phyloP scores from a whole-genome alignment of 2,113 vertebrate species.

The Phaethornis superciliosus region DNA sequence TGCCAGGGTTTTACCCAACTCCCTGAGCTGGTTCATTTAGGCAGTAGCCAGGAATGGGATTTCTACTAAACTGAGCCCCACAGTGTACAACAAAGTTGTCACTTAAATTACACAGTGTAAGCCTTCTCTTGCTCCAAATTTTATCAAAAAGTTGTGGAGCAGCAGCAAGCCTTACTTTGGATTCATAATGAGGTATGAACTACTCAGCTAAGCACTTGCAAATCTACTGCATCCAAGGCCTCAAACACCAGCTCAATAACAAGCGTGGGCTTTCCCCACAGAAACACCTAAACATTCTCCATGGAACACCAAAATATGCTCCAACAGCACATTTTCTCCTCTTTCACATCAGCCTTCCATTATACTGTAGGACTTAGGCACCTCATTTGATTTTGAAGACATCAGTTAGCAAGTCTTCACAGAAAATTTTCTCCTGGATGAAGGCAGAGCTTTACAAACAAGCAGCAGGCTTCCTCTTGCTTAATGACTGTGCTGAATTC shows the following conservation, averaged over 20 bases:
- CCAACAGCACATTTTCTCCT: not conserved
- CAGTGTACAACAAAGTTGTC: not conserved
- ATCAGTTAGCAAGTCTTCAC: not conserved
- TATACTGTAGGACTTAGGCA: not conserved
- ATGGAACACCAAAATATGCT: not conserved
- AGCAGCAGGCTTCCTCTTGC: not conserved
- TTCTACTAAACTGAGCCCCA: not conserved
- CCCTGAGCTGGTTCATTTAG: not conserved
- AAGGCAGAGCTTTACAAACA: not conserved
- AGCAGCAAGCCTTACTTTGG: not conserved
- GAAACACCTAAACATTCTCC: not conserved
- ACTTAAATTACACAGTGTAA: not conserved
- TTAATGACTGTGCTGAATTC: not conserved
- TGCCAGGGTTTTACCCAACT: not conserved
- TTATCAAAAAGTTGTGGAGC: not conserved
- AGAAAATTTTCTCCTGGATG: not conserved
- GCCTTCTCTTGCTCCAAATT: not conserved
- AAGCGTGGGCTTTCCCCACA: accelerated
- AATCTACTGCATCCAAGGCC: accelerated
- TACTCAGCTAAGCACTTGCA: not conserved
- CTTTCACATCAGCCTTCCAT: not conserved
- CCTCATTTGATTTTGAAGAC: not conserved
- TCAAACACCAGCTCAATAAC: accelerated
- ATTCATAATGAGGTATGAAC: accelerated
- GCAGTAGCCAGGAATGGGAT: accelerated